Percentiles rank a stretch among this genome's conserved stretches.
These are phyloP conservation scores for Odontamblyopus rebecca DNA, from an alignment of 2,797 vertebrate genomes.

Conservation along the genomic window DNA sequence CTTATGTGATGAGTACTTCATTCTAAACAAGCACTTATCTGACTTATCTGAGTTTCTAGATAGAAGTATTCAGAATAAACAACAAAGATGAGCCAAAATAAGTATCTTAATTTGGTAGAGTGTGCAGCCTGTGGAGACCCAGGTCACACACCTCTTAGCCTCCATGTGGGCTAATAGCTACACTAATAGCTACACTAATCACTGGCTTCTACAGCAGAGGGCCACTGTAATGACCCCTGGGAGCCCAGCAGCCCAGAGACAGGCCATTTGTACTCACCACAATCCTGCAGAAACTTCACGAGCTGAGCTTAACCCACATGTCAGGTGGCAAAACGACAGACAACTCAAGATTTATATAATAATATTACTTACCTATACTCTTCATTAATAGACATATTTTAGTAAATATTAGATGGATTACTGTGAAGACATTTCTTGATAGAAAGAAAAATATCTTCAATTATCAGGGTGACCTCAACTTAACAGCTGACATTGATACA, in stretches of 20 bases:
- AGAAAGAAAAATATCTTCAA: background rate
- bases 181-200: conserved; percentile 57
- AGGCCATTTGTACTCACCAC: conserved; percentile 29
- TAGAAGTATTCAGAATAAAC: background rate
- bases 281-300: conserved; percentile 14
- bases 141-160: conserved; percentile 43
- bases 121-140: conserved; percentile 23
- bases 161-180: conserved; percentile 42
- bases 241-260: conserved; percentile 24
- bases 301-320: background rate
- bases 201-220: conserved; percentile 40
- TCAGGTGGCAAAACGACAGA: background rate
- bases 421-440: background rate
- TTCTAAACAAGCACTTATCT: too few species aligned
- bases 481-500: background rate
- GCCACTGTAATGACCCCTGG: conserved; percentile 28
- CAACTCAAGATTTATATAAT: too few species aligned
- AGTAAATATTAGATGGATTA: background rate
- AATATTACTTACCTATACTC: too few species aligned
- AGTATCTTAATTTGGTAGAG: conserved; percentile 22
- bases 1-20: too few species aligned
- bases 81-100: conserved; percentile 2
- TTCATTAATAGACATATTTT: background rate
- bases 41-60: too few species aligned
- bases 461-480: background rate